Conservation (phyloP, 1,140 invertebrate species). For the Heterodera schachtii region DNA sequence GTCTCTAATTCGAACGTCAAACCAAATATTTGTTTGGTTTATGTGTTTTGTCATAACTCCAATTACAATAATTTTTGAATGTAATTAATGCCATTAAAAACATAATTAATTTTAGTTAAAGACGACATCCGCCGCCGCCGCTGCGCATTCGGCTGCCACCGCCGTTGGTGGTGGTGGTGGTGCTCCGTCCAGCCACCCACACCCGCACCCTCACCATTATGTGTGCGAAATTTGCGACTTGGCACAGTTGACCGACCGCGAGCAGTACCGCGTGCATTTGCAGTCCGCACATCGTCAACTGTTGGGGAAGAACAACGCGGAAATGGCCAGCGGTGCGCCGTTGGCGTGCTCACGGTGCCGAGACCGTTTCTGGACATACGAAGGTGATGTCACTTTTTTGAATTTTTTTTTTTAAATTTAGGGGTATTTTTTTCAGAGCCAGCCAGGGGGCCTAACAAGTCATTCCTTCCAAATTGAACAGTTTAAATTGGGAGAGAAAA, state of each 20-base stretch:
- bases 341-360: conserved; percentile 94
- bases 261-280: conserved; percentile 45
- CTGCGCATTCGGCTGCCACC: neutral
- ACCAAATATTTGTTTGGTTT: too few species aligned
- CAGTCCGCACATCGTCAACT: conserved; percentile 54
- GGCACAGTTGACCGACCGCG: conserved; percentile 43
- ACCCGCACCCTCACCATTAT: neutral
- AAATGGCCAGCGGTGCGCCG: conserved; percentile 70
- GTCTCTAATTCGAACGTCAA: too few species aligned
- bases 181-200: neutral
- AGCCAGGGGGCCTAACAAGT: too few species aligned
- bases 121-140: too few species aligned
- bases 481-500: too few species aligned
- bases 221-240: conserved; percentile 59
- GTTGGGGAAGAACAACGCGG: conserved; percentile 41
- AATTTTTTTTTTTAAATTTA: too few species aligned
- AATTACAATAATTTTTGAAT: too few species aligned
- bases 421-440: too few species aligned
- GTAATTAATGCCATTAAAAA: neutral
- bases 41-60: too few species aligned
- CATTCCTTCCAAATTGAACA: too few species aligned
- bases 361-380: conserved; percentile 81
- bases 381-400: conserved; percentile 70
- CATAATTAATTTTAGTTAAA: neutral
- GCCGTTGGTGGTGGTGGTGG: neutral